A percentile compares a stretch with the other conserved stretches of the same genome.
Conservation (phyloP, 2,888 invertebrate species). For the Pterostichus niger region DNA sequence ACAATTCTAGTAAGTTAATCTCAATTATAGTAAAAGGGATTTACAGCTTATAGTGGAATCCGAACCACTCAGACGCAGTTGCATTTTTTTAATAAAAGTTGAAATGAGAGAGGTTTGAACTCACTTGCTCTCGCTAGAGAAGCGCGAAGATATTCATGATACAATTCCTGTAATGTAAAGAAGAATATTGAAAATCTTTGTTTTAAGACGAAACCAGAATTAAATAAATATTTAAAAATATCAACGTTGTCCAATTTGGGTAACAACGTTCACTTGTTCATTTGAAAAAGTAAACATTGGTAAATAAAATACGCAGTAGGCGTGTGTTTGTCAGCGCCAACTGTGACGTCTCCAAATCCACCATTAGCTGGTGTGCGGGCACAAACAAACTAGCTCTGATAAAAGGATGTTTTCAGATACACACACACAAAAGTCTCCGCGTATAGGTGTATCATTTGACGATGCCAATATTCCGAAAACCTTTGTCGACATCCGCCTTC, state of each 20-base stretch:
- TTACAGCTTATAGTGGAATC: too few species aligned
- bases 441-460: conserved; percentile 72
- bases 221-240: conserved; percentile 39
- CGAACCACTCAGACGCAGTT: too few species aligned
- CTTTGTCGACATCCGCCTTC: conserved; percentile 73
- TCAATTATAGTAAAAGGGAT: too few species aligned
- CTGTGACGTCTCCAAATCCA: conserved; percentile 72
- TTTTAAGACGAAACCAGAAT: conserved; percentile 13
- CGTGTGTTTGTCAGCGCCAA: conserved; percentile 42
- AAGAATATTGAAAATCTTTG: neutral
- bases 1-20: too few species aligned
- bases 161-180: too few species aligned
- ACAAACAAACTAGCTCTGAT: conserved; percentile 73
- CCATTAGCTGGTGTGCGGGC: conserved; percentile 73
- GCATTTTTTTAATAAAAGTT: too few species aligned
- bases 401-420: conserved; percentile 59
- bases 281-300: conserved; percentile 50
- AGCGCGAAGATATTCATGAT: too few species aligned
- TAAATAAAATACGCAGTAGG: neutral
- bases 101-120: too few species aligned
- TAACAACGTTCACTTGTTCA: conserved; percentile 46
- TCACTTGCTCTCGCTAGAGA: too few species aligned
- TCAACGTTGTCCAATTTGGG: conserved; percentile 45
- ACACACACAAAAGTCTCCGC: conserved; percentile 16
- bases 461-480: conserved; percentile 74